These are phyloP conservation scores for Conus betulinus DNA, from an alignment of 1,140 invertebrate species.

Conservation along the genomic window DNA sequence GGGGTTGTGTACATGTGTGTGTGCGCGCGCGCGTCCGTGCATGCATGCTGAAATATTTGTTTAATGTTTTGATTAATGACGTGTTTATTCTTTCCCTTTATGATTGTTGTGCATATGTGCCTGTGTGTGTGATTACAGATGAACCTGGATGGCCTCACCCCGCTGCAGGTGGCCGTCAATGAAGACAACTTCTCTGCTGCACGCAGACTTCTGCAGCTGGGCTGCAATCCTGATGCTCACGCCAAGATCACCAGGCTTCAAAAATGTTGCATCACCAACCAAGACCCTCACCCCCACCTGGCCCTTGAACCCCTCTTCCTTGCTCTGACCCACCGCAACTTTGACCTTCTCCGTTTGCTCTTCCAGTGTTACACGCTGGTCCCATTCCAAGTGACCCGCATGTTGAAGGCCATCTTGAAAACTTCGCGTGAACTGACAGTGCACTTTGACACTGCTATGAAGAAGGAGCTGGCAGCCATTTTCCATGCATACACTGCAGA, in stretches of 20 bases:
- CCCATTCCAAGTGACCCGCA: slow-evolving; percentile 52
- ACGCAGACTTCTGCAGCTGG: slow-evolving; percentile 63
- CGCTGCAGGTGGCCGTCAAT: slow-evolving; percentile 64
- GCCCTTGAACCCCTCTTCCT: slow-evolving; percentile 71
- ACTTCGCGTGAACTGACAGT: slow-evolving; percentile 54
- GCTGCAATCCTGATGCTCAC: slow-evolving; percentile 67
- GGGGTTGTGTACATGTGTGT: too few relatives aligned
- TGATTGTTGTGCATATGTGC: background rate
- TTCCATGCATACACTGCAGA: slow-evolving; percentile 51
- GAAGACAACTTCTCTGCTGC: slow-evolving; percentile 61
- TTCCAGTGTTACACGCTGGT: slow-evolving; percentile 61
- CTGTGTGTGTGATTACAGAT: slow-evolving; percentile 59
- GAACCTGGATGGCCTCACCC: slow-evolving; percentile 65
- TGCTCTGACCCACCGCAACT: slow-evolving; percentile 68
- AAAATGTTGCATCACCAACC: slow-evolving; percentile 65
- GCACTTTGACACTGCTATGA: slow-evolving; percentile 54
- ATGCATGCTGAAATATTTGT: too few relatives aligned
- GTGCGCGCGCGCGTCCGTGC: too few relatives aligned
- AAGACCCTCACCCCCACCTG: slow-evolving; percentile 72
- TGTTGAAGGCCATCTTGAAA: slow-evolving; percentile 58
- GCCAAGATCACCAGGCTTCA: slow-evolving; percentile 54
- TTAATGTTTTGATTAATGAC: too few relatives aligned
- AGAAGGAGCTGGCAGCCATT: slow-evolving; percentile 58
- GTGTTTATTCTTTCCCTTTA: background rate
- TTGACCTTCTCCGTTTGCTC: slow-evolving; percentile 65